Evolutionary conservation across 2,888 invertebrate species (phyloP).

Genomic region (Ctena decussata): DNA sequence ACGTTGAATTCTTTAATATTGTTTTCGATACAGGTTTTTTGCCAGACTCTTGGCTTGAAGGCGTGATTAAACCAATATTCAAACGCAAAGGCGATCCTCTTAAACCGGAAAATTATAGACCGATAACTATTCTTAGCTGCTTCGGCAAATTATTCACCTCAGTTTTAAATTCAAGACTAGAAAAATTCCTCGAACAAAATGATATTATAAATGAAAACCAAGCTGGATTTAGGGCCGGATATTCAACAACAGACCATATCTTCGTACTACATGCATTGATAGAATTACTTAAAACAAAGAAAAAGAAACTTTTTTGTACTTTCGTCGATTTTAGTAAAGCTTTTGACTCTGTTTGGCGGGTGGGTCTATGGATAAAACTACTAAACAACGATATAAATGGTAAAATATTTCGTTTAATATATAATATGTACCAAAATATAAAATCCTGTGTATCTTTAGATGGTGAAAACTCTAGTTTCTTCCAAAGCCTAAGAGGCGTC

Average conservation of each 20-base stretch:
- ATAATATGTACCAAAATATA: conserved; percentile 43
- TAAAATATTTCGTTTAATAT: conserved; percentile 36
- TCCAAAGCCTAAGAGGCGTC: conserved; percentile 19
- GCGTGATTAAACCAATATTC: conserved; percentile 24
- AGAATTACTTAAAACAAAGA: conserved; percentile 31
- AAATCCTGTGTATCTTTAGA: conserved; percentile 28
- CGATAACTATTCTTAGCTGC: conserved; percentile 30
- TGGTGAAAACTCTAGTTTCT: conserved; percentile 3
- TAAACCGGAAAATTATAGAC: conserved; percentile 33
- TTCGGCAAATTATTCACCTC: not conserved
- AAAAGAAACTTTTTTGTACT: conserved; percentile 30
- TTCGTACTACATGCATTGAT: conserved; percentile 31
- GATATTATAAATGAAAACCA: conserved; percentile 33
- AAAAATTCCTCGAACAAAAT: too few relatives aligned
- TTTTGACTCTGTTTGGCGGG: conserved; percentile 40
- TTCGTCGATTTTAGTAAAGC: conserved; percentile 29
- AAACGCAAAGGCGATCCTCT: conserved; percentile 30
- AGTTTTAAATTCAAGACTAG: too few relatives aligned
- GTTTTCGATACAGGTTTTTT: conserved; percentile 24
- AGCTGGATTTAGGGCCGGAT: conserved; percentile 33
- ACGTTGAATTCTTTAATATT: not conserved
- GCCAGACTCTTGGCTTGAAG: conserved; percentile 32
- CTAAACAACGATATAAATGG: conserved; percentile 28
- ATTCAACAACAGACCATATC: conserved; percentile 39
- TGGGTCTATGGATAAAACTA: conserved; percentile 33